Evolutionary conservation across 2,888 invertebrate species (phyloP), one percentile per base, ranked within the genome.

Genomic region (Pollenia griseotomentosa): DNA sequence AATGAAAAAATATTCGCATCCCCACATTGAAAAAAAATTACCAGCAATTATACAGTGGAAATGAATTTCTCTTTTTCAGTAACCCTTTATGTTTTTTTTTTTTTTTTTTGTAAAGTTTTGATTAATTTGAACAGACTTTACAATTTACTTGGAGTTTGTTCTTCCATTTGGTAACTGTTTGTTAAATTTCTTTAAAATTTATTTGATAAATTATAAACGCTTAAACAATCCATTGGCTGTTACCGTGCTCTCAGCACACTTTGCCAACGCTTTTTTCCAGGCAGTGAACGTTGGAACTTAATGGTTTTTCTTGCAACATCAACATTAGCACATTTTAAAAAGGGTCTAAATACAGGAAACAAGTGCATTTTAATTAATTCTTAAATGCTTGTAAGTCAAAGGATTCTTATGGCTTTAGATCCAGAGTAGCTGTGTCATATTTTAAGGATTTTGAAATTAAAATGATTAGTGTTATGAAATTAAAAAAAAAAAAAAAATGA

Each of bases 361-460:
- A 40, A 68, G 19, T 46, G 19, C 11, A 66, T 40, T 78, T 46
- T 44, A 85, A 85, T 73, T 82, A 85, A 82, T 77, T 85, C 40
- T 73, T 82, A 66, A 78, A 78, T 68, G 73, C 59, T 78, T 59
- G 44, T 12, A 55, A 74, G 82, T 53, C 73, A 71, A 53, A 71
- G 65, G 48, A 55, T 57, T 40, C 14, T 59, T 19, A 2, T 9
- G 55, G 48, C n/a, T 16, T 23, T 51, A 46, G 9, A 44, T 65
- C 6, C n/a, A 55, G 6, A 16, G n/a, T 48, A 19, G 16, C 16
- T 33, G 9, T 74, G 46, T 74, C 23, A 55, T 74, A 63, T 48
- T 75, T 85, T 57, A 23, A n/a, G 61, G 61, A 68, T n/a, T 65
- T 42, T 33, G 10, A 12, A 61, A 55, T 40, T 51, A n/a, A 75